Evolutionary conservation across 2,113 vertebrate genomes (phyloP).

Genomic region (Neofelis nebulosa): DNA sequence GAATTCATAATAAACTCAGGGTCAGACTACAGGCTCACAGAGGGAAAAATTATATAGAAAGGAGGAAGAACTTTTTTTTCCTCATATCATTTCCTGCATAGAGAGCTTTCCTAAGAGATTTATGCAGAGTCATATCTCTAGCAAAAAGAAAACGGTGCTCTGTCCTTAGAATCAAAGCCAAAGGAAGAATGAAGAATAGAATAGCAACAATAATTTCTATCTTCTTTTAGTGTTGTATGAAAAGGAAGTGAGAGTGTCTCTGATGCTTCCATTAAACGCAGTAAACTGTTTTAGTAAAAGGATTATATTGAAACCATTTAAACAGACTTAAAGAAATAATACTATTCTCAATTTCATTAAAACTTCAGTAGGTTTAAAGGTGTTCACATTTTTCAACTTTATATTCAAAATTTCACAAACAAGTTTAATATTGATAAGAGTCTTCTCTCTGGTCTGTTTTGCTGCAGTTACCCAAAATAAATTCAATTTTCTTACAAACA

Average conservation of each 20-base stretch:
- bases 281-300: background rate
- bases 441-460: background rate
- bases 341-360: conserved; percentile 44
- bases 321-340: conserved; percentile 17
- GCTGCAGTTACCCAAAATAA: background rate
- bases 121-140: conserved; percentile 80
- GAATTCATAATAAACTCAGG: conserved; percentile 59
- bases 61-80: conserved; percentile 61
- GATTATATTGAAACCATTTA: conserved; percentile 32
- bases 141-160: conserved; percentile 80
- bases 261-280: conserved; percentile 53
- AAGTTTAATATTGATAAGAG: background rate
- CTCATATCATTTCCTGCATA: conserved; percentile 64
- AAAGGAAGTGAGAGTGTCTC: conserved; percentile 64
- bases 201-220: conserved; percentile 63
- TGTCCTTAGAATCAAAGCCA: conserved; percentile 82
- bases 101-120: conserved; percentile 79
- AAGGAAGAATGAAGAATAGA: conserved; percentile 70
- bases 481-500: background rate
- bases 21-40: conserved; percentile 73
- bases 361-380: background rate
- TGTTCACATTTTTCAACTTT: conserved; percentile 22
- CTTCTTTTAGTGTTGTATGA: conserved; percentile 25
- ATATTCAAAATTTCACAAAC: background rate
- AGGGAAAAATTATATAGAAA: conserved; percentile 75